Conservation (phyloP, 2,888 invertebrate genomes). For the Scrobipalpa atriplicella region DNA sequence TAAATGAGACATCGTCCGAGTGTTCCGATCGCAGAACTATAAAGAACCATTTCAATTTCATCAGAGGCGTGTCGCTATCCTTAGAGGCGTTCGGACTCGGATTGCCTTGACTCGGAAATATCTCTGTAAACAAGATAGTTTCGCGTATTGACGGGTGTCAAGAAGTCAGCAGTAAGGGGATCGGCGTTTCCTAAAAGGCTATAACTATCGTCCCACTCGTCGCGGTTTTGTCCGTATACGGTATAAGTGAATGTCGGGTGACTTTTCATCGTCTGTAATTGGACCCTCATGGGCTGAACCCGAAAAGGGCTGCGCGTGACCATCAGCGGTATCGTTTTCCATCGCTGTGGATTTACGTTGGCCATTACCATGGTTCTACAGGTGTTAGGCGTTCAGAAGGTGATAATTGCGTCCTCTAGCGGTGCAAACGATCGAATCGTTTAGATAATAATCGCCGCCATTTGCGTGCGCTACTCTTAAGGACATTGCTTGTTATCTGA, state of each 20-base stretch:
- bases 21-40: slow-evolving; percentile 37
- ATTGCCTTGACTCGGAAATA: slow-evolving; percentile 36
- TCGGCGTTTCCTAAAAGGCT: slow-evolving; percentile 26
- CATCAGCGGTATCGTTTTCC: slow-evolving; percentile 40
- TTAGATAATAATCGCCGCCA: slow-evolving; percentile 63
- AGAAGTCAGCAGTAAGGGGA: slow-evolving; percentile 12
- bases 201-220: slow-evolving; percentile 19
- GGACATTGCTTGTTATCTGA: slow-evolving; percentile 19
- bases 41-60: slow-evolving; percentile 37
- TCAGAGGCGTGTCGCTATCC: slow-evolving; percentile 36
- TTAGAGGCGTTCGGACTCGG: slow-evolving; percentile 32
- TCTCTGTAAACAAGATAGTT: slow-evolving; percentile 32
- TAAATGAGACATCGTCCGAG: slow-evolving; percentile 38
- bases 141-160: slow-evolving; percentile 27
- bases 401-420: slow-evolving; percentile 62
- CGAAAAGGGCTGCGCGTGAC: slow-evolving; percentile 43
- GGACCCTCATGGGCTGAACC: slow-evolving; percentile 37
- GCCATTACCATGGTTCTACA: slow-evolving; percentile 57
- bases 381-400: slow-evolving; percentile 51
- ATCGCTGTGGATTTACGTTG: slow-evolving; percentile 44
- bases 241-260: slow-evolving; percentile 28
- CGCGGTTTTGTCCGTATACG: slow-evolving; percentile 28
- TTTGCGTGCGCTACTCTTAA: slow-evolving; percentile 48
- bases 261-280: slow-evolving; percentile 39
- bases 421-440: slow-evolving; percentile 58